Evolutionary conservation across 2,888 invertebrate species (phyloP).

Genomic region (Macropis europaea): DNA sequence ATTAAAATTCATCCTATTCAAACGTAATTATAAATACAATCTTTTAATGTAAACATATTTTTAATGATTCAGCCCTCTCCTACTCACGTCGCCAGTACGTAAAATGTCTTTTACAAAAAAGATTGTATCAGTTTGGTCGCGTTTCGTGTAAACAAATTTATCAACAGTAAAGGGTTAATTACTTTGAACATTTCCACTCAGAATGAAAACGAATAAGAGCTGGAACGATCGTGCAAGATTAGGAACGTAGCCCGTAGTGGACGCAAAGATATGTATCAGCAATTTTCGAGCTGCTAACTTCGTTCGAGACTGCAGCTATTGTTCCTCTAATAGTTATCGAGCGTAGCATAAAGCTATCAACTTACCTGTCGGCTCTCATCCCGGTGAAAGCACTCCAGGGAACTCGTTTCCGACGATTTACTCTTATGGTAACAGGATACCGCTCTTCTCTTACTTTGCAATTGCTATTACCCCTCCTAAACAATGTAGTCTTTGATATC

Average conservation of each 20-base stretch:
- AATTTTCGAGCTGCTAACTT: slow-evolving; percentile 44
- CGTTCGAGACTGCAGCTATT: slow-evolving; percentile 36
- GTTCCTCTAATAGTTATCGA: slow-evolving; percentile 49
- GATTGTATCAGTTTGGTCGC: no score
- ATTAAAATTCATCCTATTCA: no score
- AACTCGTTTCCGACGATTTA: slow-evolving; percentile 41
- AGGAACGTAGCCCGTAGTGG: not conserved
- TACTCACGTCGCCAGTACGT: no score
- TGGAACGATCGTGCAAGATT: not conserved
- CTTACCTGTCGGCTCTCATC: slow-evolving; percentile 38
- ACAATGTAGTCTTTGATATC: not conserved
- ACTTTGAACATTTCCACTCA: slow-evolving; percentile 7
- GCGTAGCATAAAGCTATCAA: slow-evolving; percentile 31
- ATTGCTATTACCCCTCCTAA: not conserved
- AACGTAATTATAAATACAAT: no score
- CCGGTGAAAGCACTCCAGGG: slow-evolving; percentile 30
- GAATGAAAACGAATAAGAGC: not conserved
- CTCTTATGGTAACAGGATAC: slow-evolving; percentile 31
- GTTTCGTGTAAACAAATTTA: no score
- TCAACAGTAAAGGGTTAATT: no score
- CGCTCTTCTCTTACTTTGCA: slow-evolving; percentile 19
- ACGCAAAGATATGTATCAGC: not conserved
- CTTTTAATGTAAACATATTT: no score
- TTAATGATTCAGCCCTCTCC: no score
- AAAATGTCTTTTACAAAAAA: no score